Base-by-base conservation (phyloP, 2,797 vertebrate genomes). In the Takifugu rubripes region DNA sequence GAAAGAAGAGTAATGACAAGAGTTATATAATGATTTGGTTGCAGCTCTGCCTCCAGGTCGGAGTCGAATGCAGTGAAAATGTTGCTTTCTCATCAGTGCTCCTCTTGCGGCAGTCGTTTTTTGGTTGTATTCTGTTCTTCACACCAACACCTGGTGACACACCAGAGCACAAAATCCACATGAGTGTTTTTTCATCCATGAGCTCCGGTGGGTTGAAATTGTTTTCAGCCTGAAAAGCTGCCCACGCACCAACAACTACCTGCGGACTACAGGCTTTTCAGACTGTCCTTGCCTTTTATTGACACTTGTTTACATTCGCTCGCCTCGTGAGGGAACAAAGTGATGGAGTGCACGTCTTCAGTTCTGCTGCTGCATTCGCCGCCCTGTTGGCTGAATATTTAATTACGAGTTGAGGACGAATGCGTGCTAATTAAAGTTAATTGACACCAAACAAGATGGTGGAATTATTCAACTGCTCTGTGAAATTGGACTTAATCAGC, bases 261-360 rank as follows among this genome's bases (percentile, higher is more conserved):
- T 25, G 66, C 45, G 26, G 46, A 49, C 56, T 25, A 8, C 12
- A 3, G 51, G 49, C 53, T 77, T 64, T 74, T 66, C 57, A 62
- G 26, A 62, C 49, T 27, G 66, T 54, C 53, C 66, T 75, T 59
- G 57, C 62, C 8, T 62, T 77, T 75, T 70, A 62, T 81, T 74
- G 31, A 31, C 44, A 52, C 43, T 44, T 54, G 54, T 66, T 71
- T 64, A 49, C 64, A 17, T 57, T 46, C 42, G 44, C 55, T 11
- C 5, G 49, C n/a, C 24, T 46, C 11, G 26, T 46, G 31, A 2
- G 0, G 49, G 42, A 53, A 42, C 55, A 57, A 51, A 11, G 1
- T 0, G 49, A n/a, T 25, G 42, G 54, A 49, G 33, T 3, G 46
- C n/a, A 1, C 0, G 15, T 24, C 49, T 59, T 57, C 70, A 49